Evolutionary conservation across 1,140 invertebrate genomes (phyloP).

Genomic region (Chrysomallon squamiferum): DNA sequence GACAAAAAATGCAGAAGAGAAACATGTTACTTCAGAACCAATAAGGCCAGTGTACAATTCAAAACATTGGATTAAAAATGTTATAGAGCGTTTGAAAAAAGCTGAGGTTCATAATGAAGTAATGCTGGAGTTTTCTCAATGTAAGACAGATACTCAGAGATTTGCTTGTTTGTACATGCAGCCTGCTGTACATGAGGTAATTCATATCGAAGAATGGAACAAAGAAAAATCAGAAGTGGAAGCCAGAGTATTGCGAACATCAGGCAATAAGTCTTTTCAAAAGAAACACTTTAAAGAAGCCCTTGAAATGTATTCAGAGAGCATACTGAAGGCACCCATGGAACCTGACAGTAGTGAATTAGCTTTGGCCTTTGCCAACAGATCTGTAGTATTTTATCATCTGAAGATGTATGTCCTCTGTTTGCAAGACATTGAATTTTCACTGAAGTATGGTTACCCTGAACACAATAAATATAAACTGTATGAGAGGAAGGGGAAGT

Average conservation of each 20-base stretch:
- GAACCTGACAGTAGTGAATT: slow-evolving; percentile 65
- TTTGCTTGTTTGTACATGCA: slow-evolving; percentile 44
- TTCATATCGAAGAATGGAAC: slow-evolving; percentile 35
- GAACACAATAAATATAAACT: slow-evolving; percentile 78
- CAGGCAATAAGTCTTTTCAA: slow-evolving; percentile 81
- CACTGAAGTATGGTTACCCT: slow-evolving; percentile 76
- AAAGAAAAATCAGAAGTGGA: slow-evolving; percentile 70
- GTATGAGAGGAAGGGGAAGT: slow-evolving; percentile 77
- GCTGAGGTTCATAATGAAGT: slow-evolving; percentile 5
- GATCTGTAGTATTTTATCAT: slow-evolving; percentile 86
- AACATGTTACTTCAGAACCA: no score
- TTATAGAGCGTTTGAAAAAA: background rate
- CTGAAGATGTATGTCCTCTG: slow-evolving; percentile 72
- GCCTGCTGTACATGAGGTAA: slow-evolving; percentile 37
- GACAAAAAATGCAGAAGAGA: no score
- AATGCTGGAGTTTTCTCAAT: slow-evolving; percentile 25
- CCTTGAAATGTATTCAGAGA: slow-evolving; percentile 76
- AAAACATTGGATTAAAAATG: background rate
- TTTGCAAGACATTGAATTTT: slow-evolving; percentile 73
- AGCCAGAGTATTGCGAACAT: slow-evolving; percentile 73
- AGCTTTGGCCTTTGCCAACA: slow-evolving; percentile 81
- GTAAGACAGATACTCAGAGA: slow-evolving; percentile 49
- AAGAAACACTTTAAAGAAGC: slow-evolving; percentile 78
- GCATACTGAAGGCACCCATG: slow-evolving; percentile 55
- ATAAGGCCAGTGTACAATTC: background rate